Evolutionary conservation across 2,113 vertebrate genomes (phyloP).

Genomic region (Pimephales promelas): DNA sequence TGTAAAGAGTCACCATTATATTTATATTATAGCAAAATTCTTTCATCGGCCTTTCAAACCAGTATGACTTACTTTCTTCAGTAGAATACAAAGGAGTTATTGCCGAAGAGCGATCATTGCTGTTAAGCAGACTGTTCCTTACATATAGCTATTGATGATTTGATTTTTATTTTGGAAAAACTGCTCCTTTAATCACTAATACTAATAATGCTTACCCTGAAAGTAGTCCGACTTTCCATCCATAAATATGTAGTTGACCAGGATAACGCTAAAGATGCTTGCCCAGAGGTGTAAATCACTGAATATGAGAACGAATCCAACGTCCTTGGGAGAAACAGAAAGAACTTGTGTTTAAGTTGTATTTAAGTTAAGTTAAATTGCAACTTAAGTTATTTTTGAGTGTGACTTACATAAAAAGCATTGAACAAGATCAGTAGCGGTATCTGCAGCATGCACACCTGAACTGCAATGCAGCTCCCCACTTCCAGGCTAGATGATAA

Average conservation of each 20-base stretch:
- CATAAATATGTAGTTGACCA: slow-evolving; percentile 87
- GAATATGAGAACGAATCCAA: slow-evolving; percentile 82
- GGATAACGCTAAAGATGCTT: slow-evolving; percentile 87
- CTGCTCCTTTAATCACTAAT: not conserved
- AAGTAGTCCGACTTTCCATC: slow-evolving; percentile 89
- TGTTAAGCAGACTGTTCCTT: not conserved
- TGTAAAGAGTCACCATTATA: not conserved
- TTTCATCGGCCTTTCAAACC: not conserved
- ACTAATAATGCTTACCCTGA: slow-evolving; percentile 74
- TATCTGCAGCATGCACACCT: slow-evolving; percentile 93
- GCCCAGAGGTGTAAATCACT: slow-evolving; percentile 81
- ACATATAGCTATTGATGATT: not conserved
- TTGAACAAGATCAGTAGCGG: slow-evolving; percentile 88
- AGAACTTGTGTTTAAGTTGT: no score
- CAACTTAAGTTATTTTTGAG: not conserved
- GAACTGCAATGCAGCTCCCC: slow-evolving; percentile 86
- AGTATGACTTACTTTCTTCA: not conserved
- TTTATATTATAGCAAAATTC: not conserved
- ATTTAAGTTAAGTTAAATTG: no score
- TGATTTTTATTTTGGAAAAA: not conserved
- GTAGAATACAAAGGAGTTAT: not conserved
- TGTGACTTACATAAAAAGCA: slow-evolving; percentile 84
- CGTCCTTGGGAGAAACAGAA: slow-evolving; percentile 66
- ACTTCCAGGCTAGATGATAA: slow-evolving; percentile 82
- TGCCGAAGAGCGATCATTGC: not conserved